Percentiles rank a stretch among this genome's conserved stretches.
Conservation (phyloP, 1,140 invertebrate species). For the Drosophila willistoni region DNA sequence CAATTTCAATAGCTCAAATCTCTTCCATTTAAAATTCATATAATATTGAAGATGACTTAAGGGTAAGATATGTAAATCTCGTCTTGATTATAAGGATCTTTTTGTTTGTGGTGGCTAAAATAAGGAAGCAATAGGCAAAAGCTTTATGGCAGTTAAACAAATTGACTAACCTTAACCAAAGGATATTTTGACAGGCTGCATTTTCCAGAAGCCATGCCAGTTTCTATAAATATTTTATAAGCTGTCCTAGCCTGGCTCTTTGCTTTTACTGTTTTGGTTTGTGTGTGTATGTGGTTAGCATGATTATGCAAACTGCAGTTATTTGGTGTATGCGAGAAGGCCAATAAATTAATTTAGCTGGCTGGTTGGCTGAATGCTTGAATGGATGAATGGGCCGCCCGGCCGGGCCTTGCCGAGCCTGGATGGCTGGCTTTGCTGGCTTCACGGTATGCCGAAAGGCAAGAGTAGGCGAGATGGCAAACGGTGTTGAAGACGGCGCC, state of each 20-base stretch:
- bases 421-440: constrained; percentile 24
- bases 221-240: constrained; percentile 79
- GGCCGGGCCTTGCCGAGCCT: neutral
- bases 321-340: constrained; percentile 70
- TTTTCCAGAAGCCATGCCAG: constrained; percentile 52
- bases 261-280: neutral
- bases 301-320: constrained; percentile 80
- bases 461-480: constrained; percentile 35
- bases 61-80: constrained; percentile 3
- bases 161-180: constrained; percentile 38
- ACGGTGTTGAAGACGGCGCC: constrained; percentile 28
- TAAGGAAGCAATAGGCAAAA: constrained; percentile 1
- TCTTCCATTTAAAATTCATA: neutral
- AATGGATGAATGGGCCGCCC: constrained; percentile 48
- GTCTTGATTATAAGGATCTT: neutral
- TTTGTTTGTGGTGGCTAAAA: neutral
- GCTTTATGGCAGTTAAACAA: constrained; percentile 41
- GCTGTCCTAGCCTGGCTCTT: constrained; percentile 33
- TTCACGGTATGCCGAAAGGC: constrained; percentile 22
- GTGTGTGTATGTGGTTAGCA: constrained; percentile 33
- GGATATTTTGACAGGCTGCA: constrained; percentile 27
- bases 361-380: constrained; percentile 42
- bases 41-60: neutral
- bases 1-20: too few relatives aligned
- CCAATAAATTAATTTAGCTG: constrained; percentile 80